phyloP scores from a whole-genome alignment of 2,797 vertebrate genomes.

The Chaetodon trifasciatus region DNA sequence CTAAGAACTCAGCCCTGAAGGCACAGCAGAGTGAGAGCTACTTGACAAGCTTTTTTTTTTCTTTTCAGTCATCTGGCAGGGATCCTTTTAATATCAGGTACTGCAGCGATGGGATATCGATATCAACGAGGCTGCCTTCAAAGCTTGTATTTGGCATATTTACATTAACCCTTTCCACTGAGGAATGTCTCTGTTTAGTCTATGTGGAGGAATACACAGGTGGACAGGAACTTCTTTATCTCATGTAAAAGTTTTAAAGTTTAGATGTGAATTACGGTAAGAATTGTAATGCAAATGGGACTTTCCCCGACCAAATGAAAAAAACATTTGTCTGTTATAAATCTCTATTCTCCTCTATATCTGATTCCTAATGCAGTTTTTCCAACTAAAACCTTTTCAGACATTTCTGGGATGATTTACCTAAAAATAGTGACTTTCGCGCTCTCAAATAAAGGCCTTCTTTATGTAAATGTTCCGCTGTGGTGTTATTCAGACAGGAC shows the following conservation, averaged over 20 bases:
- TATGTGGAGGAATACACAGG: conserved; percentile 24
- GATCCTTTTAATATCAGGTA: conserved; percentile 74
- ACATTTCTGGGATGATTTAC: neutral
- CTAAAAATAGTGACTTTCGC: neutral
- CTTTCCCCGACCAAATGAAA: conserved; percentile 11
- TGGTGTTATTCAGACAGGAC: neutral
- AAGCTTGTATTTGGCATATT: conserved; percentile 63
- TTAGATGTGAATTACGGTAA: neutral
- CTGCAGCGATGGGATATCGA: conserved; percentile 60
- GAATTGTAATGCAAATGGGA: conserved; percentile 1
- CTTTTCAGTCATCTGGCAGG: conserved; percentile 61
- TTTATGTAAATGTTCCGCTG: neutral
- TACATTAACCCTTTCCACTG: conserved; percentile 42
- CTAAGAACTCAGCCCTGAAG: conserved; percentile 71
- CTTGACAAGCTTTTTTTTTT: conserved; percentile 63
- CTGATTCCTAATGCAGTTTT: neutral
- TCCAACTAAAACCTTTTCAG: neutral
- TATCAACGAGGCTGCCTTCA: conserved; percentile 66
- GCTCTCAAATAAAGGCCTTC: neutral
- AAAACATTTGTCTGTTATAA: neutral
- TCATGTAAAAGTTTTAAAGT: conserved; percentile 15
- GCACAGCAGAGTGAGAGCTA: conserved; percentile 57
- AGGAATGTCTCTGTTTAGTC: conserved; percentile 68
- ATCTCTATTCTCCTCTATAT: neutral
- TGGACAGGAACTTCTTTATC: conserved; percentile 15